These are phyloP conservation scores for Caloenas nicobarica DNA, from an alignment of 2,113 vertebrate species.

Conservation along the genomic window DNA sequence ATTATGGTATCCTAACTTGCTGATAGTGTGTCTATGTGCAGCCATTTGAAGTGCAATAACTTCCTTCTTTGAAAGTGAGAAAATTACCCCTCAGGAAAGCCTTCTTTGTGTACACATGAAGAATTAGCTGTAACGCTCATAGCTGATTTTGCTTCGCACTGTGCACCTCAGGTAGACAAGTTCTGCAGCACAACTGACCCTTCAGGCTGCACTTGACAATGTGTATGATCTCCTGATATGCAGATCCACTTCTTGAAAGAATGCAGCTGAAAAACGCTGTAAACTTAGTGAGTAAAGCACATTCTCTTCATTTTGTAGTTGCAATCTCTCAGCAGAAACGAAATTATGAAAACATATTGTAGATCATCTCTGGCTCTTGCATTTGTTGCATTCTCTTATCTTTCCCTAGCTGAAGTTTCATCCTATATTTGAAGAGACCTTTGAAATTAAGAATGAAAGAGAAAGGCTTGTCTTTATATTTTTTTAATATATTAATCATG, in stretches of 20 bases:
- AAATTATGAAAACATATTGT: neutral
- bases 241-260: neutral
- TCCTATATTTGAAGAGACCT: neutral
- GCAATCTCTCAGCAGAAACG: neutral
- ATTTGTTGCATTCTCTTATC: neutral
- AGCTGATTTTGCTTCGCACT: neutral
- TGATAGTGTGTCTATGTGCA: neutral
- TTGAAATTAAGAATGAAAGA: neutral
- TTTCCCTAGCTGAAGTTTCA: neutral
- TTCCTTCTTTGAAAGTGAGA: neutral
- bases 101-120: neutral
- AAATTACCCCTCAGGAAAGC: neutral
- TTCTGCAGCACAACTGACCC: neutral
- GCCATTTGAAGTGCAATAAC: accelerated
- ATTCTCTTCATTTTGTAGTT: neutral
- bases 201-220: neutral
- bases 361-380: neutral
- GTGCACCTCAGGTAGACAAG: neutral
- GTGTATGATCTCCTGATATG: neutral
- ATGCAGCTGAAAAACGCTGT: neutral
- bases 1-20: neutral
- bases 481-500: neutral
- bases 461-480: neutral
- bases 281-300: neutral
- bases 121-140: neutral